These are phyloP conservation scores for Gymnocheta viridis DNA, from an alignment of 2,888 invertebrate species.

Conservation along the genomic window DNA sequence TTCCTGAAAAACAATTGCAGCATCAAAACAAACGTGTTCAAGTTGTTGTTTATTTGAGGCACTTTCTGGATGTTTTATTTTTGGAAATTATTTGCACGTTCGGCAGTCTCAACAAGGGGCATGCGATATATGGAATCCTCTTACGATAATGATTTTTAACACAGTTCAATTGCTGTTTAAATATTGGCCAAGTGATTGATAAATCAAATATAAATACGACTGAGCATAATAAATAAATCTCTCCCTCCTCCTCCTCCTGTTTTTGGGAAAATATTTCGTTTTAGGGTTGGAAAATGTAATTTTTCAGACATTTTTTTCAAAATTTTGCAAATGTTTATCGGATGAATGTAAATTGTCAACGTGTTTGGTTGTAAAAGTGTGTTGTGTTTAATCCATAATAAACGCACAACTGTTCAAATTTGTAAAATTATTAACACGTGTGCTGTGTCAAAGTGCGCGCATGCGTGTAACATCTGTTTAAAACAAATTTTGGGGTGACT, in stretches of 20 bases:
- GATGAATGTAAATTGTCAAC: slow-evolving; percentile 42
- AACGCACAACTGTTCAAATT: slow-evolving; percentile 10
- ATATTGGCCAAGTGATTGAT: slow-evolving; percentile 4
- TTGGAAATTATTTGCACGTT: slow-evolving; percentile 1
- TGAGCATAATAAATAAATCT: background rate
- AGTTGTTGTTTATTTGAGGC: slow-evolving; percentile 42
- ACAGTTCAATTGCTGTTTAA: slow-evolving; percentile 20
- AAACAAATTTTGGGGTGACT: background rate
- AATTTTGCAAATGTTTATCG: slow-evolving; percentile 18
- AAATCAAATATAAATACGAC: background rate
- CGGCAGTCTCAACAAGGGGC: background rate
- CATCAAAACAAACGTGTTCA: slow-evolving; percentile 52
- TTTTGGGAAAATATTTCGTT: background rate
- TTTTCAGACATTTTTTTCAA: background rate
- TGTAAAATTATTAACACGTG: slow-evolving; percentile 9
- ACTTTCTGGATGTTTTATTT: slow-evolving; percentile 35
- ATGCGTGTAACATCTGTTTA: slow-evolving; percentile 42
- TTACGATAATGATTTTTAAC: slow-evolving; percentile 5
- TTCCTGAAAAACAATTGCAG: slow-evolving; percentile 12
- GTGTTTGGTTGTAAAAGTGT: background rate
- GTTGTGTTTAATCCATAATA: slow-evolving; percentile 10
- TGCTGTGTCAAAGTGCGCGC: background rate
- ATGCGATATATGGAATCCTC: background rate
- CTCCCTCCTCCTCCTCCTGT: background rate
- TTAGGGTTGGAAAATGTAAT: slow-evolving; percentile 1